Evolutionary conservation across 2,113 vertebrate genomes (phyloP), one percentile per base, ranked within the genome.

Genomic region (Heliornis fulica): DNA sequence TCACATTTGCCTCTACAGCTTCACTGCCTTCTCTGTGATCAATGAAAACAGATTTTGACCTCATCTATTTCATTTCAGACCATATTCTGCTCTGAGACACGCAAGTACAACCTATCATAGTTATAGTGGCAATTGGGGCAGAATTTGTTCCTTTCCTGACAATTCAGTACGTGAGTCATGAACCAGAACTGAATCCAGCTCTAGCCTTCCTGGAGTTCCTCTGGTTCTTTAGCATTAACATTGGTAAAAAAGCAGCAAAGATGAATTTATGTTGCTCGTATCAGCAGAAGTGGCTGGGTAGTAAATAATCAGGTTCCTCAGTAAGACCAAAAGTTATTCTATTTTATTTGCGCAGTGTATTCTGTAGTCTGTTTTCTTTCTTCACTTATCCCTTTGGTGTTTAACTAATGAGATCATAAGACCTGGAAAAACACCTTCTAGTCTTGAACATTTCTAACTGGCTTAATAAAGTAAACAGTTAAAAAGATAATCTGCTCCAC

Each of bases 91-190:
- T 89, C 84, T 87, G 91, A 94, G 84, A 95, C 94, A 97, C 83
- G 69, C 0, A 4, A 96, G 80, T 83, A 87, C 88, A 95, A 94
- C 95, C 95, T 94, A 96, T 95, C 95, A 96, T 81, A 94, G 95
- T 93, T 95, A 95, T 95, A 97, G 94, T 83, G 92, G 91, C 93
- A 97, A 96, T 70, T 91, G 95, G 87, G 94, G 89, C 94, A 96
- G 96, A 97, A 96, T 96, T 93, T 94, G 94, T 94, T 96, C 89
- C 91, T 97, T 97, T 96, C 74, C 93, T 96, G 97, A 96, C 93
- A 93, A 96, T 96, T 97, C 89, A 87, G 87, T 96, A 96, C 25
- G 92, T 95, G 95, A 97, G 95, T 95, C 94, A 96, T 96, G 91
- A 95, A 95, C 70, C 87, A 96, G 77, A 95, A 92, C 71, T 94